Evolutionary conservation across 2,888 invertebrate genomes (phyloP), one percentile per base, ranked within the genome.

Genomic region (Mesoligia furuncula): DNA sequence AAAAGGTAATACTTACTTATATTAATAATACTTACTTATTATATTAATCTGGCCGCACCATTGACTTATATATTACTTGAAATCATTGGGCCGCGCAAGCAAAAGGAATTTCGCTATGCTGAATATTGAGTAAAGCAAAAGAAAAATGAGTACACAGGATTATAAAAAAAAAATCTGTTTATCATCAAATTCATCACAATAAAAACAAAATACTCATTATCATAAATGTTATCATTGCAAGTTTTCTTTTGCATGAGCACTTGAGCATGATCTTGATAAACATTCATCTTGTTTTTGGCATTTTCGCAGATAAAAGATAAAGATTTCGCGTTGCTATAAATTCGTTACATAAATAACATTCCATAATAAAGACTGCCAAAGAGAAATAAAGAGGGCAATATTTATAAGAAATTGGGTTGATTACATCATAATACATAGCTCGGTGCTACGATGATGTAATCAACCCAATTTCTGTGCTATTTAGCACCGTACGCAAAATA

Each of bases 201-300:
- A 68, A 48, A 48, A 48, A 48, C 36, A 45, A 59, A 70, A 39
- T 57, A 62, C 42, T 39, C 39, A 70, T 39, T 65, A 36, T 36
- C 36, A 36, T 51, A 59, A 24, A 66, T 74, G 24, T 68, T 80
- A 77, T 77, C 77, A 51, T 64, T 20, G 51, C n/a, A 61, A 68
- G 62, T 84, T 80, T 85, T 78, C 66, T 82, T 77, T 78, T 51
- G 78, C 84, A 72, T 59, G 39, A 74, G 72, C 84, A 65, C 20
- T 54, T 39, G 39, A 24, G 68, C 45, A 66, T 45, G 15, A 51
- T 39, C 42, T 65, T 54, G 65, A 72, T 78, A 69, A 65, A n/a
- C 27, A 78, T 39, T 65, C 71, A 74, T 78, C 78, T 85, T 68
- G 48, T 62, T 85, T 57, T 67, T 73, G 70, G 20, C 45, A 82